These are phyloP conservation scores for Candoia aspera DNA, from an alignment of 2,113 vertebrate genomes.

Conservation along the genomic window DNA sequence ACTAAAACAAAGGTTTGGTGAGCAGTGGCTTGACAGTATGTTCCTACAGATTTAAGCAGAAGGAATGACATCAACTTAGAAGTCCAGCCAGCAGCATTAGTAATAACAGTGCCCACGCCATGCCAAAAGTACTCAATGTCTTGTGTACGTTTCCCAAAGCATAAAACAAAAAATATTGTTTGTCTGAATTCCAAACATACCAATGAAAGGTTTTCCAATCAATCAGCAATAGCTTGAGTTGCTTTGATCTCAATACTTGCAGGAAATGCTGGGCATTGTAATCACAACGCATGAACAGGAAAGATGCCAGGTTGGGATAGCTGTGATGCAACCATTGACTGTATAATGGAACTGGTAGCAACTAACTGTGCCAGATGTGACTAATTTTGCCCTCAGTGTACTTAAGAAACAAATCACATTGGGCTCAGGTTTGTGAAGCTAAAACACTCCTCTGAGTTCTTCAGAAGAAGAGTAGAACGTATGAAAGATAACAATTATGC, in stretches of 20 bases:
- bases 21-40: slow-evolving; percentile 23
- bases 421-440: not conserved
- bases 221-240: not conserved
- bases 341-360: not conserved
- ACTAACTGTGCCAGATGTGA: not conserved
- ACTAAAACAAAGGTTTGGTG: slow-evolving; percentile 56
- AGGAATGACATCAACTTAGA: slow-evolving; percentile 52
- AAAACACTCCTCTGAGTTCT: not conserved
- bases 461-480: not conserved
- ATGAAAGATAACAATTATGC: not conserved
- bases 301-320: not conserved
- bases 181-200: not conserved
- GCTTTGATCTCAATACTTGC: not conserved
- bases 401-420: not conserved
- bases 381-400: not conserved
- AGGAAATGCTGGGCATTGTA: not conserved
- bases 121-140: slow-evolving; percentile 53
- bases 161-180: slow-evolving; percentile 39
- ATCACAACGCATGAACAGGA: not conserved
- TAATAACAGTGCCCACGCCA: slow-evolving; percentile 35
- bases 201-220: not conserved
- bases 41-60: slow-evolving; percentile 13
- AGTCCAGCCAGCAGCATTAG: slow-evolving; percentile 51
- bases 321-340: not conserved
- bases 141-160: slow-evolving; percentile 46